Evolutionary conservation across 1,140 invertebrate genomes (phyloP), one percentile per base, ranked within the genome.

Genomic region (Euura saliciscinereae): DNA sequence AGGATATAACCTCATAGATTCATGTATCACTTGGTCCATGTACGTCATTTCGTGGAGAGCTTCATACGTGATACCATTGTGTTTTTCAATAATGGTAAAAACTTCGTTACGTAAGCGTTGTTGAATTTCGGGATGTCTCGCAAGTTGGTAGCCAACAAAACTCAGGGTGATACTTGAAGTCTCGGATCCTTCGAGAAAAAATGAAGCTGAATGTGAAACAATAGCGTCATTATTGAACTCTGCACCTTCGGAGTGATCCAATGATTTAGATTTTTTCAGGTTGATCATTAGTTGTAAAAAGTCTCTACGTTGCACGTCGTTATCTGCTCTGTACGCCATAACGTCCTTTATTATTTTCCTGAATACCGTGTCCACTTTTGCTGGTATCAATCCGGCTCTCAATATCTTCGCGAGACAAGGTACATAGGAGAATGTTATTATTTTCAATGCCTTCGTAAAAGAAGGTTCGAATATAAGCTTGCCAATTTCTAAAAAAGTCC

Each of bases 101-200:
- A 91, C 85, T 80, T 91, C 89, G 7, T 83, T 67, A 11, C 89
- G 80, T 8, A 87, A 72, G 71, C 87, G 88, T 2, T 80, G 64
- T 73, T 91, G 89, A 3, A 89, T 78, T 11, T 88, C 83, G 0
- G 79, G 82, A 80, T 90, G 80, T 42, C 79, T 65, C 0, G 89
- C 86, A 6, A 90, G 69, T 71, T 72, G 64, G 65, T 79, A 79
- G 43, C 65, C 46, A 2, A 78, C 44, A 10, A 66, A 75, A 3
- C 79, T 74, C 13, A 91, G 72, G 1, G 85, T 76, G 4, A 82
- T 80, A 6, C 87, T 83, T 1, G 89, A 89, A 0, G 90, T 90
- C 45, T 90, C 89, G 73, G 86, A 90, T 66, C 87, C 85, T 66
- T 87, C 87, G 42, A 88, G 45, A 59, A 82, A 76, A 74, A 81